Evolutionary conservation across 2,113 vertebrate species (phyloP).

Genomic region (Motacilla tschutschensis): DNA sequence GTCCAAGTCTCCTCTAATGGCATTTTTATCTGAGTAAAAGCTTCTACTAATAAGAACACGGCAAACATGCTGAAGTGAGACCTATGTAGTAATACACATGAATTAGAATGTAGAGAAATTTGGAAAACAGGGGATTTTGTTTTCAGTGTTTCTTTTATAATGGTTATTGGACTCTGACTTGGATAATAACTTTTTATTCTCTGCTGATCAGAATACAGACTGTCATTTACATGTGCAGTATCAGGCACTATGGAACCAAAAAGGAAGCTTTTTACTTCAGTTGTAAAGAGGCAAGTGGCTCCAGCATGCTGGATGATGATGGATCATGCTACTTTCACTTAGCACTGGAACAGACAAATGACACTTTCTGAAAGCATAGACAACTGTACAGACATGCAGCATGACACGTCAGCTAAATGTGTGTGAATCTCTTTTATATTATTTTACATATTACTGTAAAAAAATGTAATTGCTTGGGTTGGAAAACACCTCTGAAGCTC

Average conservation of each 20-base stretch:
- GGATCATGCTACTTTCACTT: not conserved
- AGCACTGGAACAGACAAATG: not conserved
- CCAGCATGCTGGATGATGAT: not conserved
- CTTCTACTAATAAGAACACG: not conserved
- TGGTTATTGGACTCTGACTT: not conserved
- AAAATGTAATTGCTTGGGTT: not conserved
- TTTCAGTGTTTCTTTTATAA: conserved; percentile 4
- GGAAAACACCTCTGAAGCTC: not conserved
- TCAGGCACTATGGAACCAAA: not conserved
- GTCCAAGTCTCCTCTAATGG: not conserved
- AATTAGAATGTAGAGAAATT: not conserved
- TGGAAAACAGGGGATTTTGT: not conserved
- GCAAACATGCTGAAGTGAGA: conserved; percentile 12
- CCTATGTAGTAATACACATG: not conserved
- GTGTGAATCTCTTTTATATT: not conserved
- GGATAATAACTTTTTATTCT: not conserved
- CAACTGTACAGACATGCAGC: not conserved
- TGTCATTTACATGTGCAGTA: not conserved
- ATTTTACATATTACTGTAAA: not conserved
- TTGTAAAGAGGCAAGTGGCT: not conserved
- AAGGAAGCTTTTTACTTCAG: not conserved
- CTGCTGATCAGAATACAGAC: not conserved
- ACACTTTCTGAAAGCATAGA: not conserved
- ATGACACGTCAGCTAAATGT: not conserved
- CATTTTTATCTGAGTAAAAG: not conserved